Percentiles rank a stretch among this genome's conserved stretches.
Conservation (phyloP, 2,113 vertebrate genomes). For the Tretioscincus oriximinensis region DNA sequence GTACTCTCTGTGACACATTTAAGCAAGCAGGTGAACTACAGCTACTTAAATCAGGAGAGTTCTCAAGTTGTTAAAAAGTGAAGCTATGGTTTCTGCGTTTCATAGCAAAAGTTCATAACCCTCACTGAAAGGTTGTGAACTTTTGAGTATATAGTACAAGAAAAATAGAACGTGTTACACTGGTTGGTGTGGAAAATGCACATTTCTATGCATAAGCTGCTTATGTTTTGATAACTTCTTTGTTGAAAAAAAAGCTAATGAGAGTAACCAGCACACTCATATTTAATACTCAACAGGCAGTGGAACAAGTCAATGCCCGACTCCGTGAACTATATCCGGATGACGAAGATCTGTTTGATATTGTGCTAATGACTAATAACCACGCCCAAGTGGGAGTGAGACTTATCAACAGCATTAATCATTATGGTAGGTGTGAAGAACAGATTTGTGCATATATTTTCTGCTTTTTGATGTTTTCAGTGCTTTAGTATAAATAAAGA, state of each 20-base stretch:
- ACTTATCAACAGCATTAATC: conserved; percentile 98
- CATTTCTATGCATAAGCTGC: conserved; percentile 23
- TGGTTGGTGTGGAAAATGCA: conserved; percentile 11
- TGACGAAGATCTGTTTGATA: conserved; percentile 93
- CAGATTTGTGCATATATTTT: conserved; percentile 4
- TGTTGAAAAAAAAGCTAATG: conserved; percentile 20
- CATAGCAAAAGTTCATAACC: conserved; percentile 6
- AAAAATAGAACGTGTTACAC: conserved; percentile 33
- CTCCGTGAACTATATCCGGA: conserved; percentile 88
- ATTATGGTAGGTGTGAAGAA: conserved; percentile 84
- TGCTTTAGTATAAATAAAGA: too few relatives aligned
- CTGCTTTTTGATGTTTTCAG: too few relatives aligned
- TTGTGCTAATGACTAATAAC: conserved; percentile 97
- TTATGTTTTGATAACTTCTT: background rate
- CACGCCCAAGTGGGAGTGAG: conserved; percentile 95
- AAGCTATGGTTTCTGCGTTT: background rate
- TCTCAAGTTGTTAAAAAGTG: background rate
- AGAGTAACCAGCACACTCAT: background rate
- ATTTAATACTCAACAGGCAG: conserved; percentile 64
- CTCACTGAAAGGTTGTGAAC: background rate
- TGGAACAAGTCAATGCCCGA: conserved; percentile 85
- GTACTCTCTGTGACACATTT: background rate
- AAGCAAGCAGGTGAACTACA: background rate
- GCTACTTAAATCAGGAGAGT: background rate
- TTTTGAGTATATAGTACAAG: too few relatives aligned